phyloP scores from a whole-genome alignment of 2,797 vertebrate species.

The Pipistrellus pipistrellus region DNA sequence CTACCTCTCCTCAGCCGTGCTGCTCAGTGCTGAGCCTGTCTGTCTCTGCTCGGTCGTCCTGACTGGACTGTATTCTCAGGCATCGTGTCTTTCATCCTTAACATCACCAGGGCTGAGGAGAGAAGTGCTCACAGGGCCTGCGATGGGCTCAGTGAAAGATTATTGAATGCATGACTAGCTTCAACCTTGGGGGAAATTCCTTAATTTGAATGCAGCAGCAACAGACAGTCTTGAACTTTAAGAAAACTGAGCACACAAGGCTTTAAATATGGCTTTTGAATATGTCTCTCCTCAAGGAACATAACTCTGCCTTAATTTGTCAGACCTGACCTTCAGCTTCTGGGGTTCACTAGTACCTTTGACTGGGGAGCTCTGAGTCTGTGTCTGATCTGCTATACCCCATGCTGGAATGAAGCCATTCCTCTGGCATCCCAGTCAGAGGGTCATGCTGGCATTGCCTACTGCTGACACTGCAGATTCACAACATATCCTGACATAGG shows the following conservation, averaged over 20 bases:
- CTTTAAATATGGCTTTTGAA: neutral
- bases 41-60: neutral
- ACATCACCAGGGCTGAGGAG: neutral
- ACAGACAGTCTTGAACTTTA: neutral
- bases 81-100: accelerated
- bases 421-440: neutral
- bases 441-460: no score
- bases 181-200: neutral
- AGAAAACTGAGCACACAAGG: neutral
- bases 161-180: neutral
- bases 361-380: neutral
- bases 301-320: neutral
- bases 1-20: accelerated
- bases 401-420: neutral
- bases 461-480: neutral
- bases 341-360: neutral
- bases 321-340: neutral
- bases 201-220: neutral
- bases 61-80: neutral
- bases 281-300: neutral
- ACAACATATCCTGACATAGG: neutral
- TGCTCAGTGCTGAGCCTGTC: neutral
- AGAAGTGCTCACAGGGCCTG: neutral
- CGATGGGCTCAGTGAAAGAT: accelerated
- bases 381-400: accelerated